Evolutionary conservation across 2,113 vertebrate species (phyloP).

Genomic region (Otis tarda): DNA sequence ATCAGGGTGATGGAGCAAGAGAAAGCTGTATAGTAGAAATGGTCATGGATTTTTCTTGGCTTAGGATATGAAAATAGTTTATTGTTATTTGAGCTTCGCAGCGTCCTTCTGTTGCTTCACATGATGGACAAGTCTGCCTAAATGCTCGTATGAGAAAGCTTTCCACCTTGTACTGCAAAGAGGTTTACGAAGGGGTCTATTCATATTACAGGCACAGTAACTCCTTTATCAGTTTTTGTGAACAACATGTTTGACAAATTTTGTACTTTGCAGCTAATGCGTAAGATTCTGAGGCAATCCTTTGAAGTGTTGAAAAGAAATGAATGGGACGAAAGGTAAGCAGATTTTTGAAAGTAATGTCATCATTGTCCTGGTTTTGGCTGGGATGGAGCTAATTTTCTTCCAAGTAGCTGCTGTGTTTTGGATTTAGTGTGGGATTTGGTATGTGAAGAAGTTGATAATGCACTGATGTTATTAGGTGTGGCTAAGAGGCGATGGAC

Average conservation of each 20-base stretch:
- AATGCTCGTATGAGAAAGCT: background rate
- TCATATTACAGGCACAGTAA: background rate
- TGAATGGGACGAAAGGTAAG: constrained; percentile 86
- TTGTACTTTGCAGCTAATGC: constrained; percentile 79
- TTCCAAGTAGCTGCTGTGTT: no score
- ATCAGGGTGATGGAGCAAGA: background rate
- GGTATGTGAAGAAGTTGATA: no score
- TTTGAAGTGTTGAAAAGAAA: constrained; percentile 85
- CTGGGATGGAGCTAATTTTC: no score
- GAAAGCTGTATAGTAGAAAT: background rate
- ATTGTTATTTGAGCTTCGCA: background rate
- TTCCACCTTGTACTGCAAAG: background rate
- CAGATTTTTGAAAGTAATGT: background rate
- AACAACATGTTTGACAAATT: background rate
- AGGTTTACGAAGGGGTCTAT: background rate
- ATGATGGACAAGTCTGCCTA: background rate
- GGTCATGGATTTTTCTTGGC: background rate
- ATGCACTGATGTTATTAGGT: no score
- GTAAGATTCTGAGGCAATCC: constrained; percentile 84
- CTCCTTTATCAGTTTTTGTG: background rate
- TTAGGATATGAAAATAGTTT: background rate
- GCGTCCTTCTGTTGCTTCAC: background rate
- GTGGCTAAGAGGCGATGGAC: no score
- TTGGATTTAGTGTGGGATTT: no score
- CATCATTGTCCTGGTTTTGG: no score